Evolutionary conservation across 2,888 invertebrate genomes (phyloP), one percentile per base, ranked within the genome.

Genomic region (Panzeria rudis): DNA sequence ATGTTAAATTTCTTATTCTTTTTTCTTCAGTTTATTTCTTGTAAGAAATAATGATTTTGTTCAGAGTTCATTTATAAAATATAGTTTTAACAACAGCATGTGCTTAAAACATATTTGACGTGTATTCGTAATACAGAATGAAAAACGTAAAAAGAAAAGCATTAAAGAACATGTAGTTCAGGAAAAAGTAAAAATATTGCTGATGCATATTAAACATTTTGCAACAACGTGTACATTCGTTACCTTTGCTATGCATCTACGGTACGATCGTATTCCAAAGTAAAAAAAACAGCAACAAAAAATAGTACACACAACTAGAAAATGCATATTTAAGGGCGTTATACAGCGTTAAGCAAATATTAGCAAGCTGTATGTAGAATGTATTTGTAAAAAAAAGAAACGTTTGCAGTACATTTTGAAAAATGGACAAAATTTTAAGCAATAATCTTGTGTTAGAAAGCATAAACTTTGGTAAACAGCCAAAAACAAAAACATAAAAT

Each of bases 151-250:
- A 54, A 23, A 20, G 35, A 29, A n/a, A 17, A 38, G 8, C n/a
- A 38, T 38, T 25, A 15, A 68, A 64, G 50, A 56, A 81, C 62
- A 47, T 59, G 64, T n/a, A 50, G 1, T 23, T 13, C 15, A 38
- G 35, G 25, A 80, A 68, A 73, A 47, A 20, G 1, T 13, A 35
- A 38, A 25, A 59, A 81, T 82, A 82, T 23, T 85, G 69, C 85
- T 85, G 81, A 85, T 75, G 81, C 77, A 82, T 85, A 85, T 75
- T 69, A 77, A 82, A 52, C 78, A 81, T 75, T 47, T 78, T 77
- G 75, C 69, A 83, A 62, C 44, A 79, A 75, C 54, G 50, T 23
- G 20, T 25, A 47, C 54, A 52, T 13, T 35, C 17, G 54, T 47
- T 80, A 61, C 52, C 66, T 76, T 62, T 72, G 50, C 52, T 54